A percentile compares a stretch with the other conserved stretches of the same genome.
Evolutionary conservation across 2,113 vertebrate genomes (phyloP).

Genomic region (Phodopus roborovskii): DNA sequence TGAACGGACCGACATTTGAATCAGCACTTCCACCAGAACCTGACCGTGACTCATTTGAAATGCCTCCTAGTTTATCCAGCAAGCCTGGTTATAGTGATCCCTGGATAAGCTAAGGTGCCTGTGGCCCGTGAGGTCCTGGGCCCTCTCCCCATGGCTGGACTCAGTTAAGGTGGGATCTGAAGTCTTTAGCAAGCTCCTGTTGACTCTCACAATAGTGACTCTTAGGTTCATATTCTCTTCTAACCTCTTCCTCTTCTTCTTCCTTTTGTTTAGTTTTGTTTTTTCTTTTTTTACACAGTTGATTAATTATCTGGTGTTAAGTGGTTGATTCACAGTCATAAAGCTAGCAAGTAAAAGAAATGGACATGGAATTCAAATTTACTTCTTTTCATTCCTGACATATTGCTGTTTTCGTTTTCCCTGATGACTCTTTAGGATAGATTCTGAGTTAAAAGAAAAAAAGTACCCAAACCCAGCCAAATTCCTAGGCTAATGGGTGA

Average conservation of each 20-base stretch:
- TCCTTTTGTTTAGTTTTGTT: neutral
- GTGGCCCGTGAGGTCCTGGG: neutral
- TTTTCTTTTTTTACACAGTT: neutral
- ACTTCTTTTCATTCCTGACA: neutral
- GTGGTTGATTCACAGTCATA: neutral
- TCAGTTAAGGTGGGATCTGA: neutral
- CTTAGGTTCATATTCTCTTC: neutral
- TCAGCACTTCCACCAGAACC: neutral
- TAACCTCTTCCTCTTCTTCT: neutral
- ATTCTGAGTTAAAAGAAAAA: neutral
- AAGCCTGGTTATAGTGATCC: neutral
- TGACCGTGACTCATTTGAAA: neutral
- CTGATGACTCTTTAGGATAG: constrained; percentile 14
- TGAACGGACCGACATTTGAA: neutral
- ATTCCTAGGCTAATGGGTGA: neutral
- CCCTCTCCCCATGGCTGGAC: neutral
- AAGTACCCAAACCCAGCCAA: constrained; percentile 6
- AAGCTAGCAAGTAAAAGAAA: constrained; percentile 16
- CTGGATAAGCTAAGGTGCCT: neutral
- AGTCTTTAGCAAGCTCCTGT: neutral
- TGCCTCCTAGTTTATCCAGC: neutral
- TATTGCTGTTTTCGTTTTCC: constrained; percentile 34
- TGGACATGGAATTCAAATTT: neutral
- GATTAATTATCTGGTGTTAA: neutral
- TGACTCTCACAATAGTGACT: neutral